Evolutionary conservation across 2,113 vertebrate genomes (phyloP), one percentile per base, ranked within the genome.

Genomic region (Apaloderma vittatum): DNA sequence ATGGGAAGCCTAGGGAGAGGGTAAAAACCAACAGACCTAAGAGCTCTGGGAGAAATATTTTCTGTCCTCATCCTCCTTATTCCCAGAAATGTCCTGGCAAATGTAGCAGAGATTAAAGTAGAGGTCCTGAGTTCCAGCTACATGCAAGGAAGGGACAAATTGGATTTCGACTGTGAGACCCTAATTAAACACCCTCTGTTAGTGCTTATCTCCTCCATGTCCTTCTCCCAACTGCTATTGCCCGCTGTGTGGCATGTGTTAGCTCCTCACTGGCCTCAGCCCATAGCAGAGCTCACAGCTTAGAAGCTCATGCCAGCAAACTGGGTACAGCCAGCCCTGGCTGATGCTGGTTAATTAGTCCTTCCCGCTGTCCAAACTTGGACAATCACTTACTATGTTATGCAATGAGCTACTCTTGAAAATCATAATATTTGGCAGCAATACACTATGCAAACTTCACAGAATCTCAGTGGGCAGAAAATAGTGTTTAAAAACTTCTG

Each of bases 371-470:
- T 20, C 24, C 29, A 79, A 45, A 86, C 18, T 32, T 88, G 29
- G 34, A 27, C 26, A 27, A 45, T 20, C 0, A 0, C 7, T 62
- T 24, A 17, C 15, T 34, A n/a, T 0, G 0, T 51, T 77, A 74
- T 93, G 61, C 55, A 55, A 22, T 9, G 7, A 6, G 30, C 36
- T 63, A 19, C 23, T 29, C 22, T 23, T 14, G 19, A 63, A 77
- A 79, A 63, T 46, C 45, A 49, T 26, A 58, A 11, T 40, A 68
- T 73, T 80, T 32, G 58, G 63, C 30, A 54, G 67, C 20, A 86
- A 30, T 2, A 6, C 23, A 13, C 18, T 19, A 24, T 7, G 30
- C 37, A 45, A 87, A 75, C n/a, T 54, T 32, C 15, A 68, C 13
- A 61, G 79, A 82, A 57, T 32, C 15, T 82, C 77, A 81, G 12